Evolutionary conservation across 2,797 vertebrate species (phyloP), one percentile per base, ranked within the genome.

Genomic region (Ambastaia sidthimunki): DNA sequence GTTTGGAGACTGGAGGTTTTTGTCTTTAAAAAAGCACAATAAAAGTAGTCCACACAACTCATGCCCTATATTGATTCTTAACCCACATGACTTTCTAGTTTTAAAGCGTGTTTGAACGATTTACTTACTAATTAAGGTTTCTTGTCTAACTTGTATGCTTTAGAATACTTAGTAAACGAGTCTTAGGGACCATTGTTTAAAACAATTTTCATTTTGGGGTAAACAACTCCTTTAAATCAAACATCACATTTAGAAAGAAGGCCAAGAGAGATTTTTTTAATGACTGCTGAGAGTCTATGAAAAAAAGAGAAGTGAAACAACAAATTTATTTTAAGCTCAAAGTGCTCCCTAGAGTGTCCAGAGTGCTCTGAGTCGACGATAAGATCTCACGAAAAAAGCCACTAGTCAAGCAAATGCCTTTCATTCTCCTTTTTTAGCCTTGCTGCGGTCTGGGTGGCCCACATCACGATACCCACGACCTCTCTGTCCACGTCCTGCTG

Each of bases 391-490:
- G 90, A 92, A 91, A 91, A 90, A 85, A 69, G 9, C 82, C 60
- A 66, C 76, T 85, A 88, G 87, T 86, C 37, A 28, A 81, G 87
- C 89, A 88, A 91, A 89, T 77, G 84, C 82, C 82, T 88, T 91
- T 78, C 85, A 86, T 66, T 83, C 83, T 73, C 68, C 66, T 72
- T 69, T 62, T 78, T 69, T 48, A 82, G 69, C 23, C 31, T 13
- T 21, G 47, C n/a, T 85, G 85, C 57, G 21, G 76, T 78, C 87
- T 93, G 91, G 91, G 92, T 93, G 93, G 93, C 83, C 91, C 62
- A 18, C 44, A 52, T 78, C 80, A 81, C 62, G 7, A 71, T 57
- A 1, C 76, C 13, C 72, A 25, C 52, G 28, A 73, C 70, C 48
- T 59, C n/a, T 71, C 48, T n/a, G 37, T 54, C 16, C n/a, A 34